Conservation (phyloP, 30 jellyfish, hydroid and myxozoan species). For the Catostylus mosaicus region DNA sequence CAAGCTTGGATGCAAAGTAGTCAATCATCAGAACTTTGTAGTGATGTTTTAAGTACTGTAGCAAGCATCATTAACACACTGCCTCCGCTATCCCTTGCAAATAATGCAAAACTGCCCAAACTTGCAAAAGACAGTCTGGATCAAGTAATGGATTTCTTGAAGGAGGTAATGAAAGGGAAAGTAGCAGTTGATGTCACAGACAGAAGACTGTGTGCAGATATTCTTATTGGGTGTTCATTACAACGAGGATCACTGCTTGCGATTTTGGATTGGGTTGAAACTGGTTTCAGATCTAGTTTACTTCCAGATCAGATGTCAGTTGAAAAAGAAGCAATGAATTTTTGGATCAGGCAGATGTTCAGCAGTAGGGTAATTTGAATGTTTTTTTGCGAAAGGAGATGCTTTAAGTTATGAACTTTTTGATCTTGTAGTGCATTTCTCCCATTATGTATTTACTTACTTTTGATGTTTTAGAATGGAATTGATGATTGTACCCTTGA, state of each 20-base stretch:
- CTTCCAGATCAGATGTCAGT: slow-evolving; percentile 11
- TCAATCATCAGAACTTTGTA: slow-evolving; percentile 53
- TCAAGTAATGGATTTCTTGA: slow-evolving; percentile 63
- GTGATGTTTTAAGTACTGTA: slow-evolving; percentile 77
- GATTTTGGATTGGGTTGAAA: slow-evolving; percentile 83
- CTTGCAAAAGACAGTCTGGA: slow-evolving; percentile 78
- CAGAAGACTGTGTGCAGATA: slow-evolving; percentile 59
- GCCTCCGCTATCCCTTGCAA: slow-evolving; percentile 89
- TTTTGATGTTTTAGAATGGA: slow-evolving; percentile 11
- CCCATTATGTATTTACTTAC: too few species aligned
- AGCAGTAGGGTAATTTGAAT: neutral
- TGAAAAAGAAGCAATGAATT: slow-evolving; percentile 9
- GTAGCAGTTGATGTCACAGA: slow-evolving; percentile 14
- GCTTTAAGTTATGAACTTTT: too few species aligned
- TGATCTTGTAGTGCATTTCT: too few species aligned
- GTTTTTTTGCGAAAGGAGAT: neutral
- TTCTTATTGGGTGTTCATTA: slow-evolving; percentile 77
- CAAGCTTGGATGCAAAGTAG: slow-evolving; percentile 78
- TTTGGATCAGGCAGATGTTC: slow-evolving; percentile 39
- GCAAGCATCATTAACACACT: slow-evolving; percentile 50
- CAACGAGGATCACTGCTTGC: slow-evolving; percentile 74
- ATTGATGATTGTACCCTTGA: too few species aligned
- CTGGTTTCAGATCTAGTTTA: slow-evolving; percentile 42
- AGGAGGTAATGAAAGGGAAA: slow-evolving; percentile 40
- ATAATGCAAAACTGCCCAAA: slow-evolving; percentile 72